phyloP scores from a whole-genome alignment of 2,797 vertebrate genomes.

The Pangasius sanitwongsei region DNA sequence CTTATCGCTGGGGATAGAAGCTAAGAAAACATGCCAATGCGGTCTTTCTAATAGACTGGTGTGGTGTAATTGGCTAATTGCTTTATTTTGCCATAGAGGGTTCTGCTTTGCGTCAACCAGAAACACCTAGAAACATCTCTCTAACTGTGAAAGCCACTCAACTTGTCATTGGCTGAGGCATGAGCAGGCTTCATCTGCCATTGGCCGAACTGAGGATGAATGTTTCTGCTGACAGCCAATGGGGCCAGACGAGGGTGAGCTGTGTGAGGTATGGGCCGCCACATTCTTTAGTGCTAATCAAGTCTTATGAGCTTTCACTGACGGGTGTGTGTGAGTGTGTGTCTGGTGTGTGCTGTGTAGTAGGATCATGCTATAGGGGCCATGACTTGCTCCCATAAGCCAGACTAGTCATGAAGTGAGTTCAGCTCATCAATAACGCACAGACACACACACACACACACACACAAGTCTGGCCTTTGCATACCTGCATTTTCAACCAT shows the following conservation, averaged over 20 bases:
- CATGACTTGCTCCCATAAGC: conserved; percentile 26
- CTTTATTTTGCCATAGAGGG: conserved; percentile 72
- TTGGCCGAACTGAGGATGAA: conserved; percentile 73
- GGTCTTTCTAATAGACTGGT: conserved; percentile 67
- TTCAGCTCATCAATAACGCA: conserved; percentile 37
- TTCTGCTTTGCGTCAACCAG: conserved; percentile 78
- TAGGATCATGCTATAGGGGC: conserved; percentile 19
- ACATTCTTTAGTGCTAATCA: conserved; percentile 58
- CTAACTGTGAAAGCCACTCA: conserved; percentile 65
- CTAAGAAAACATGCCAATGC: conserved; percentile 77
- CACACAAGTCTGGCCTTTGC: background rate
- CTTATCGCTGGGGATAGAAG: conserved; percentile 72
- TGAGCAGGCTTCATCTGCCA: conserved; percentile 58
- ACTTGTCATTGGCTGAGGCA: conserved; percentile 66
- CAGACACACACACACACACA: background rate
- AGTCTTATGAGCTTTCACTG: conserved; percentile 60
- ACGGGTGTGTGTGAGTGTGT: conserved; percentile 34
- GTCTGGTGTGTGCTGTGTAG: conserved; percentile 10
- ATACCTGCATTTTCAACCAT: background rate
- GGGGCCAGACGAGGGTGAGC: conserved; percentile 78
- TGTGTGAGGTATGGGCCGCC: conserved; percentile 53
- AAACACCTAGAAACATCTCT: conserved; percentile 73
- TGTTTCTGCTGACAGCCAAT: conserved; percentile 72
- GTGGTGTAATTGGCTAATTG: conserved; percentile 81
- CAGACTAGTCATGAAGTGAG: conserved; percentile 21